Conservation (phyloP, 2,888 invertebrate species). For the Argyra leucocephala region DNA sequence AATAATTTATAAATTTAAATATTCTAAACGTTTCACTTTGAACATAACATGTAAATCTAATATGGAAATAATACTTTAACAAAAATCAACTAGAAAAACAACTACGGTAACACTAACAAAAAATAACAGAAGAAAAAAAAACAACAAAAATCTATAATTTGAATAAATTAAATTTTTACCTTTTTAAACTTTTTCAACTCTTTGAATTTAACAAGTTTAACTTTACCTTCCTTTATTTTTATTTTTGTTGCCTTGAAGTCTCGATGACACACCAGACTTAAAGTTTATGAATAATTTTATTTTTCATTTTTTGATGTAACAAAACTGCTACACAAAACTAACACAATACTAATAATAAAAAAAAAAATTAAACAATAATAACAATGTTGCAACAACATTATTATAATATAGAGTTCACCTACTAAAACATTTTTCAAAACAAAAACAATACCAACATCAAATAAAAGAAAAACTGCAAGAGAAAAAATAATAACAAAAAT, state of each 20-base stretch:
- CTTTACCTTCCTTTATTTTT: neutral
- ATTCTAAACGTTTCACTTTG: too few relatives aligned
- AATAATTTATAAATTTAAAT: too few relatives aligned
- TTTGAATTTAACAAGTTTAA: neutral
- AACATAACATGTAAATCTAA: too few relatives aligned
- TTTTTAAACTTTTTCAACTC: neutral
- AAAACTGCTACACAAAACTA: neutral
- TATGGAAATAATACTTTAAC: too few relatives aligned
- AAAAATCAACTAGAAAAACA: neutral
- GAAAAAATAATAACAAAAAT: too few relatives aligned
- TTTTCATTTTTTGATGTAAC: neutral
- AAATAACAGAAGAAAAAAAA: neutral
- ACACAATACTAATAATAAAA: neutral
- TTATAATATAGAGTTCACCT: neutral
- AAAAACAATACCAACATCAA: neutral
- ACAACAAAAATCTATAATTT: neutral
- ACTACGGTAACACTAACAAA: neutral
- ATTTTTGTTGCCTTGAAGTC: neutral
- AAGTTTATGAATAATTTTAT: neutral
- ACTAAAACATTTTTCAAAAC: neutral
- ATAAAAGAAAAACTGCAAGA: neutral
- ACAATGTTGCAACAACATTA: slow-evolving; percentile 1
- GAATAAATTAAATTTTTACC: neutral
- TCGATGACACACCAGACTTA: neutral
- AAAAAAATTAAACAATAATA: neutral